A percentile compares a stretch with the other conserved stretches of the same genome.
Evolutionary conservation across 2,888 invertebrate genomes (phyloP).

Genomic region (Neoscelio sp.): DNA sequence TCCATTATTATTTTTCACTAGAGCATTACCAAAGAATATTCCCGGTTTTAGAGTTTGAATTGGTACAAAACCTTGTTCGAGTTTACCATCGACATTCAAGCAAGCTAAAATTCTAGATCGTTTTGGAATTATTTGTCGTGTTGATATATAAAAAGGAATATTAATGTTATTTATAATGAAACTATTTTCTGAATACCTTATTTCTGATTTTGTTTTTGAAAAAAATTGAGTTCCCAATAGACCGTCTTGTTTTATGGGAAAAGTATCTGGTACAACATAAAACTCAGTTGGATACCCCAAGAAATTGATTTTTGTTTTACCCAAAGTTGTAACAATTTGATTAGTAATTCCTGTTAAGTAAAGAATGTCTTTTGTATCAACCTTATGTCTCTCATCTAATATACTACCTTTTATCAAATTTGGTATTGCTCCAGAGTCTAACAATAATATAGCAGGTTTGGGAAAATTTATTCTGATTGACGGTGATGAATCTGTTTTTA

Average conservation of each 20-base stretch:
- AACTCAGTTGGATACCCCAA: not conserved
- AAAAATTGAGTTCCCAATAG: constrained; percentile 12
- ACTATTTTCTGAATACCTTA: not conserved
- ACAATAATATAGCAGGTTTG: not conserved
- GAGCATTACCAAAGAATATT: not conserved
- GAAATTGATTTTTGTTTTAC: constrained; percentile 3
- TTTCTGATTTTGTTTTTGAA: not conserved
- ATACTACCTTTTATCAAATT: constrained; percentile 10
- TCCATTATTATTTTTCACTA: not conserved
- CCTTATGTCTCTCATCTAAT: not conserved
- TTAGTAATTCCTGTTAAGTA: not conserved
- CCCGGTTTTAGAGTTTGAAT: not conserved
- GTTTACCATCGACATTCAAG: not conserved
- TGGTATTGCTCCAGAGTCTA: constrained; percentile 15
- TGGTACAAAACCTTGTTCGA: not conserved
- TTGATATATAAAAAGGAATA: too few relatives aligned
- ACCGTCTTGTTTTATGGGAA: constrained; percentile 5
- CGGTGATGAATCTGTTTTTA: not conserved
- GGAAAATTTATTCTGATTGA: constrained; percentile 1
- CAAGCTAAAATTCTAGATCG: not conserved
- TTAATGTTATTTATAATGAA: not conserved
- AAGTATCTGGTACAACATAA: constrained; percentile 1
- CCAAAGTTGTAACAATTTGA: not conserved
- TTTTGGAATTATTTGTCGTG: not conserved
- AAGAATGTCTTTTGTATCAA: not conserved